Base-by-base conservation (phyloP, 2,888 invertebrate genomes). In the Pachycephus smyrnensis region DNA sequence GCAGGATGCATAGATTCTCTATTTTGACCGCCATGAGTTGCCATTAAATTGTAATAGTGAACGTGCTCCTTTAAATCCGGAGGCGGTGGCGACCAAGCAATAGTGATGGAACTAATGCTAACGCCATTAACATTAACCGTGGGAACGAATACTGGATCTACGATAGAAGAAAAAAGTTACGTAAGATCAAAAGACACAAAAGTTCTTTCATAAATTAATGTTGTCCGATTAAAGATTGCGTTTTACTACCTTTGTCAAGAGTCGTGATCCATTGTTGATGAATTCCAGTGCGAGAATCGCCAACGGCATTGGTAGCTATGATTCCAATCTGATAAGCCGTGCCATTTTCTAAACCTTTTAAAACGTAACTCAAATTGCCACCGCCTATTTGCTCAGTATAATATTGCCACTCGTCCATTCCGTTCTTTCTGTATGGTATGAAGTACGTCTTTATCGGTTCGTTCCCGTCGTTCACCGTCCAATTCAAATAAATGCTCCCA, bases 381-480 rank as follows among this genome's bases (percentile, higher is more conserved):
- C 94, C 94, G 11, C 93, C 93, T 33, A 96, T 95, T 75, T 93
- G 92, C 78, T 94, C 93, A 69, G 91, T 91, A 80, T 94, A 93
- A 88, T 94, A 95, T 35, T 92, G 92, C 92, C 94, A 95, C 77
- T 91, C 90, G n/a, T 93, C 92, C 9, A 92, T 91, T 11, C 92
- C 93, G 75, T 93, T 93, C 83, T 93, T 93, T 92, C 94, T 93
- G 82, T 93, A 92, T 84, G 93, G 92, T 40, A 93, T 92, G 78
- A 92, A 92, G 86, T 95, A 95, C 33, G 90, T 89, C 82, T 92
- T 92, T 32, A 96, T 93, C 0, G 94, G 94, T 76, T 95, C 94
- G 88, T 97, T 97, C 81, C 96, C 96, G 80, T 95, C 94, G 80
- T 95, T 94, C 0, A 96, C 93, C 0, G 96, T 97, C 97, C 97